Conservation (phyloP, 92 coral and sea anemone species). For the Paragorgia papillata region DNA sequence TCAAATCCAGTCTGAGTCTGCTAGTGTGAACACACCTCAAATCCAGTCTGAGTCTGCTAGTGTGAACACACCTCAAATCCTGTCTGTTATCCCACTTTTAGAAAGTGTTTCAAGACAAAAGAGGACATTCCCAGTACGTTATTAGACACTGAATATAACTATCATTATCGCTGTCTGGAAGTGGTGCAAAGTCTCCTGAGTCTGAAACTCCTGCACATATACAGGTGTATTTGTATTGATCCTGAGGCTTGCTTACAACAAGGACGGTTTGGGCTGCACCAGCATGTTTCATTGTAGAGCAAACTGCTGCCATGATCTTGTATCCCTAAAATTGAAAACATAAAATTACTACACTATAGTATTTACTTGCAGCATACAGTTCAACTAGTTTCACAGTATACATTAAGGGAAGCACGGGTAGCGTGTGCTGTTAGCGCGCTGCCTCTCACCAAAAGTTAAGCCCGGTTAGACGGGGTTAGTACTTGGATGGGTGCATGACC, state of each 20-base stretch:
- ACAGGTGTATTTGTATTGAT: conserved; percentile 61
- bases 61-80: no score
- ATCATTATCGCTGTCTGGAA: conserved; percentile 35
- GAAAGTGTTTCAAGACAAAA: conserved; percentile 41
- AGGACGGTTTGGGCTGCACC: conserved; percentile 52
- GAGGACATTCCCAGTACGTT: conserved; percentile 72
- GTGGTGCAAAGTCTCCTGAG: no score
- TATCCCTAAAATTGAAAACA: conserved; percentile 6
- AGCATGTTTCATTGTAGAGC: conserved; percentile 63
- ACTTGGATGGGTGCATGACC: no score
- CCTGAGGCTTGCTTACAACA: not conserved
- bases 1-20: no score
- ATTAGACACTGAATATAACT: conserved; percentile 54
- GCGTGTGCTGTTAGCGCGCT: no score
- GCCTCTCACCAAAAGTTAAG: no score
- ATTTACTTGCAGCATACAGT: not conserved
- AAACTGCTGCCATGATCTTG: conserved; percentile 65
- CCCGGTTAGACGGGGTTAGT: no score
- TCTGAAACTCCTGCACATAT: conserved; percentile 66
- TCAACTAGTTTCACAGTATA: no score
- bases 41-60: no score
- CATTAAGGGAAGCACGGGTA: no score
- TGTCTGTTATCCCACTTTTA: no score
- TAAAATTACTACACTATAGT: not conserved
- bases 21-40: no score